Evolutionary conservation across 2,797 vertebrate genomes (phyloP), one percentile per base, ranked within the genome.

Genomic region (Chiroxiphia lanceolata): DNA sequence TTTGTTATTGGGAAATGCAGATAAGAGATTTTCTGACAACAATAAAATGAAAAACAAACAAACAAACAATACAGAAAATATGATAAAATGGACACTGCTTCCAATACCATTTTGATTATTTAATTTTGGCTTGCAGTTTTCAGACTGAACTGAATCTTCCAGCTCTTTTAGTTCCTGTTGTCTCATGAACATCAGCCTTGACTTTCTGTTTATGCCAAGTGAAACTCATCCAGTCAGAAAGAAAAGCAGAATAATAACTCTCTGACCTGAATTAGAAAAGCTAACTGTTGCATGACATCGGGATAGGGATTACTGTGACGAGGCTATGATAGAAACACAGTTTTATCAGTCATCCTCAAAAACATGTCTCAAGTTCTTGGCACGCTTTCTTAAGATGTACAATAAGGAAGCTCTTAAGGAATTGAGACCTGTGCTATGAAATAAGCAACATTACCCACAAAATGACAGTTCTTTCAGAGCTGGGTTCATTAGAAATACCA

Each of bases 291-390:
- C 15, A 29, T 65, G 59, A 67, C 14, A 33, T 51, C 4, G 13
- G 10, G n/a, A 40, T 40, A 76, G 14, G 22, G 54, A 47, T 72
- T 82, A 44, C 33, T 59, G 16, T 59, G 36, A 65, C 13, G 33
- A 81, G 45, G 26, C 22, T 68, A 7, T 33, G 22, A 69, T 1
- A 79, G 26, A 83, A 83, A 56, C 8, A 33, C 3, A 1, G 26
- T 87, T 88, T 89, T 78, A 57, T 7, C 22, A 84, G 6, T 3
- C 4, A 40, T 38, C 23, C 27, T 40, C 31, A 56, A 74, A 90
- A 76, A 15, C 1, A 0, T 9, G 2, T n/a, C 5, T 27, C 10
- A 48, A 0, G 4, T 27, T 81, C 38, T 19, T 47, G 9, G 7
- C 1, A 12, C 65, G 48, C 9, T 70, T 86, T 64, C 26, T 50